phyloP scores from a whole-genome alignment of 2,113 vertebrate genomes.

The Pelecanus crispus region DNA sequence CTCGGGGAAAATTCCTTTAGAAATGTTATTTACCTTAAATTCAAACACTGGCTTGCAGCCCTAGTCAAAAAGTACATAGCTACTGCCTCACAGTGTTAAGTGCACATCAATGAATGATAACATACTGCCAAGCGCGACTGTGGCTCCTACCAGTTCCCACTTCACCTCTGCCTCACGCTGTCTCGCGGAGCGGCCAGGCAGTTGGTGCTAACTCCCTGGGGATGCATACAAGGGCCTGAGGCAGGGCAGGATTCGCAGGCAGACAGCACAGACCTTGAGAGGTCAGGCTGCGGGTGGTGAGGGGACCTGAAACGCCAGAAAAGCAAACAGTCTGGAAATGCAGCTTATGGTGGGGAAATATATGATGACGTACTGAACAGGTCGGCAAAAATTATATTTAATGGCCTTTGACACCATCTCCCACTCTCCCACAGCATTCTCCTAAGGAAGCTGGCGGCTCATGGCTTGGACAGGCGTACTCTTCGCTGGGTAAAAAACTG shows the following conservation, averaged over 20 bases:
- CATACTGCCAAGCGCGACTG: rapidly evolving
- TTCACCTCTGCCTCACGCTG: rapidly evolving
- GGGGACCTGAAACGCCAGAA: not conserved
- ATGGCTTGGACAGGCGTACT: no score
- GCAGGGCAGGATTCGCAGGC: not conserved
- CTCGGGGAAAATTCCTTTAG: not conserved
- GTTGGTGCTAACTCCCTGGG: not conserved
- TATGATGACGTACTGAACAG: not conserved
- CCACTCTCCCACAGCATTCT: no score
- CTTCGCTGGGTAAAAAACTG: no score
- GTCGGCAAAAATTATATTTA: not conserved
- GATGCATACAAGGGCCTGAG: rapidly evolving
- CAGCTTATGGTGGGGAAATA: not conserved
- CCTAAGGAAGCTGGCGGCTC: no score
- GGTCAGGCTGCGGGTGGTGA: not conserved
- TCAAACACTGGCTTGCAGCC: not conserved
- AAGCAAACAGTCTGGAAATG: not conserved
- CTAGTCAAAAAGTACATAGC: not conserved
- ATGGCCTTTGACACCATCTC: no score
- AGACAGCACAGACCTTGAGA: rapidly evolving
- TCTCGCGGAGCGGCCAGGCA: rapidly evolving
- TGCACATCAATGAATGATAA: not conserved
- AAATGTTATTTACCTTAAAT: not conserved
- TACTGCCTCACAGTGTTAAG: not conserved
- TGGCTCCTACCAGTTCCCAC: not conserved